Evolutionary conservation across 2,888 invertebrate genomes (phyloP).

Genomic region (Alcis repandata): DNA sequence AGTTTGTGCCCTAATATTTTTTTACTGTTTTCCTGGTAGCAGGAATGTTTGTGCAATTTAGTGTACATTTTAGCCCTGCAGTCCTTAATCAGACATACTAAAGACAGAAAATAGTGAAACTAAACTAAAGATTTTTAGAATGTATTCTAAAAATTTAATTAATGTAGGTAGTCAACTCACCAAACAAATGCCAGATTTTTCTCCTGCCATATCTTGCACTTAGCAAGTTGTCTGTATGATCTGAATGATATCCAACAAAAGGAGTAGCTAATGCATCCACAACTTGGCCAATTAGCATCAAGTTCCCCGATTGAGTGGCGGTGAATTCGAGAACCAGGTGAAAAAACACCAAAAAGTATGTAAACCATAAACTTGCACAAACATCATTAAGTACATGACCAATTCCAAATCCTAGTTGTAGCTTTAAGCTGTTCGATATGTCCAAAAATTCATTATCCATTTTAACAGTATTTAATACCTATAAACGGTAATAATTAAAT

Average conservation of each 20-base stretch:
- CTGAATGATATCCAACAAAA: slow-evolving; percentile 94
- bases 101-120: too few species aligned
- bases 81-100: too few species aligned
- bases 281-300: slow-evolving; percentile 93
- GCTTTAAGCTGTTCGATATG: slow-evolving; percentile 74
- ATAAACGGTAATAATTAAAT: too few species aligned
- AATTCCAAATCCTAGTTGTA: slow-evolving; percentile 89
- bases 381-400: slow-evolving; percentile 97
- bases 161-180: slow-evolving; percentile 87
- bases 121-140: too few species aligned
- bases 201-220: slow-evolving; percentile 92
- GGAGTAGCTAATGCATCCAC: slow-evolving; percentile 95
- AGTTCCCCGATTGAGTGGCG: slow-evolving; percentile 85
- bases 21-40: too few species aligned
- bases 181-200: slow-evolving; percentile 96
- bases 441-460: slow-evolving; percentile 83
- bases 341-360: slow-evolving; percentile 94
- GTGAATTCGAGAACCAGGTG: slow-evolving; percentile 87
- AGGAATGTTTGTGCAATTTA: too few species aligned
- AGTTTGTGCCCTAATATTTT: too few species aligned
- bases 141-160: neutral
- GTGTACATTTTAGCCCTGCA: too few species aligned
- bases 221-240: slow-evolving; percentile 89
- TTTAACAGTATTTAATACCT: slow-evolving; percentile 19
- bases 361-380: slow-evolving; percentile 98